Percentiles rank a stretch among this genome's conserved stretches.
phyloP scores from a whole-genome alignment of 1,140 invertebrate genomes.

The Hypothenemus hampei region DNA sequence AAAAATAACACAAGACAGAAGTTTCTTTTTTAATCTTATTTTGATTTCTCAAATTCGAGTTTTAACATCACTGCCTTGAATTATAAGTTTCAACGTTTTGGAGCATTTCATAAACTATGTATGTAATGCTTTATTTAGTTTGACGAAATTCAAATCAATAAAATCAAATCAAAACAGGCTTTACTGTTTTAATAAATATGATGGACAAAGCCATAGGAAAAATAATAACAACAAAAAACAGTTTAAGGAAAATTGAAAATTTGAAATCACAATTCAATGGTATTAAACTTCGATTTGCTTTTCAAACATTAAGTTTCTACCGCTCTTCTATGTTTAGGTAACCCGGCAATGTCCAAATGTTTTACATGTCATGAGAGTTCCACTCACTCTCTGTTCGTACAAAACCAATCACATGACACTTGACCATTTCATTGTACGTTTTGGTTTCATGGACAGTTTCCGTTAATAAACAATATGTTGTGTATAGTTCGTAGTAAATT shows the following conservation, averaged over 20 bases:
- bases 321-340: slow-evolving; percentile 12
- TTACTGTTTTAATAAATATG: background rate
- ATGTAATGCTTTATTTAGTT: slow-evolving; percentile 20
- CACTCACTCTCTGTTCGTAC: slow-evolving; percentile 7
- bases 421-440: slow-evolving; percentile 9
- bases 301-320: slow-evolving; percentile 32
- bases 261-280: slow-evolving; percentile 34
- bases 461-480: slow-evolving; percentile 13
- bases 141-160: slow-evolving; percentile 1
- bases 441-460: background rate
- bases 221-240: background rate
- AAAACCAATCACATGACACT: too few relatives aligned
- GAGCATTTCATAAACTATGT: slow-evolving; percentile 11
- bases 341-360: slow-evolving; percentile 11
- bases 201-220: slow-evolving; percentile 1
- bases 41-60: slow-evolving; percentile 1
- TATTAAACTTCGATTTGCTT: slow-evolving; percentile 33
- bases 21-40: slow-evolving; percentile 2
- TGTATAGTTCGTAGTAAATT: slow-evolving; percentile 4
- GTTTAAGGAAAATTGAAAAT: slow-evolving; percentile 27
- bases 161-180: slow-evolving; percentile 16
- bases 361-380: slow-evolving; percentile 6
- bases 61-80: slow-evolving; percentile 13
- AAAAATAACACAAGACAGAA: slow-evolving; percentile 11
- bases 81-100: slow-evolving; percentile 18